A percentile compares a stretch with the other conserved stretches of the same genome.
phyloP scores from a whole-genome alignment of 2,888 invertebrate species.

The Dryococelus australis region DNA sequence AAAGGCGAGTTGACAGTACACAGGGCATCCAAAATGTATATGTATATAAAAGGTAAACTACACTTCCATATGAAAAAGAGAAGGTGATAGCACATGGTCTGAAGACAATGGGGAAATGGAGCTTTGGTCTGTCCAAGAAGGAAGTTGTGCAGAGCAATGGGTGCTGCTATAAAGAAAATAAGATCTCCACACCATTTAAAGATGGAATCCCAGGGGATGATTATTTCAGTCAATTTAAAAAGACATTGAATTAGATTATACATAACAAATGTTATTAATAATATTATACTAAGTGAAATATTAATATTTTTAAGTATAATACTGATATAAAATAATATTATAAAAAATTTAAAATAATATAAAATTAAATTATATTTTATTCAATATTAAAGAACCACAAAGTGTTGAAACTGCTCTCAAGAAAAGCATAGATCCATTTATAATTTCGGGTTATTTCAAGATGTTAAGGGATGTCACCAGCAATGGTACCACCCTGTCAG shows the following conservation, averaged over 20 bases:
- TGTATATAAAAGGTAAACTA: neutral
- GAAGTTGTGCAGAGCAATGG: slow-evolving; percentile 52
- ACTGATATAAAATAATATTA: too few species aligned
- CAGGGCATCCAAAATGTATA: neutral
- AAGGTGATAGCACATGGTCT: neutral
- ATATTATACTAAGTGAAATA: too few species aligned
- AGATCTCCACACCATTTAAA: slow-evolving; percentile 51
- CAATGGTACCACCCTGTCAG: slow-evolving; percentile 48
- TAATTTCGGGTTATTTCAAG: slow-evolving; percentile 39
- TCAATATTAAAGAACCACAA: slow-evolving; percentile 55
- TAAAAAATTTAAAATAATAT: too few species aligned
- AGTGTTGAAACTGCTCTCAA: slow-evolving; percentile 53
- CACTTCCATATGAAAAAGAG: neutral
- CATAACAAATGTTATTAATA: too few species aligned
- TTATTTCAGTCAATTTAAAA: neutral
- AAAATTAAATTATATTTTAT: too few species aligned
- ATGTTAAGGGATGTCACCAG: slow-evolving; percentile 34
- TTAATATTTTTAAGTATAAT: too few species aligned
- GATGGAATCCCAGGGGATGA: slow-evolving; percentile 18
- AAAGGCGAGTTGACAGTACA: neutral
- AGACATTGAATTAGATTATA: neutral
- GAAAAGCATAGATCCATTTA: slow-evolving; percentile 48
- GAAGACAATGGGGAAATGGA: slow-evolving; percentile 49
- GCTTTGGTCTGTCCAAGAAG: slow-evolving; percentile 52
- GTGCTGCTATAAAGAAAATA: slow-evolving; percentile 49